Evolutionary conservation across 2,888 invertebrate species (phyloP), one percentile per base, ranked within the genome.

Genomic region (Galerucella pusilla): DNA sequence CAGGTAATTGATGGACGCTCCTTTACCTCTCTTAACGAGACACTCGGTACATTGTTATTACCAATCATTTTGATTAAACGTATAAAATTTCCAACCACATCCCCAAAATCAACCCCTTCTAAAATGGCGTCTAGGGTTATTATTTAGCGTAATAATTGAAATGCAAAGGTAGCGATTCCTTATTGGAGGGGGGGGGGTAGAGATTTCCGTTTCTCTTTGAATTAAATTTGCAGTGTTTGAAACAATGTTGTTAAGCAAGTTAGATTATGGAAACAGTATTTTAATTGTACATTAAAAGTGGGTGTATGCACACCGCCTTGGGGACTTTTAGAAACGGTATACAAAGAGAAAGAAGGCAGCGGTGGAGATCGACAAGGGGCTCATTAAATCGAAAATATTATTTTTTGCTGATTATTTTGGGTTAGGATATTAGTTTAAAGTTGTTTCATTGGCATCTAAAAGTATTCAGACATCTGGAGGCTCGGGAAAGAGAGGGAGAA

Each of bases 211-310:
- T 73, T 75, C 73, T 73, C 73, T 63, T 67, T n/a, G 64, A 81
- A 81, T 79, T 79, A 78, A 80, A 80, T 81, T 76, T 79, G 78
- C 77, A 68, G 78, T 80, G 80, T 81, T 80, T 74, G 79, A 76
- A 81, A 83, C 83, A 84, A 84, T 82, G 81, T 83, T 83, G 84
- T 83, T 85, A 84, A 82, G 82, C 78, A 83, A 84, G 83, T 85
- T 81, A 81, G 82, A 83, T 83, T 85, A 85, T 79, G 83, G 83
- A 84, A 85, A 86, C 86, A 86, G 87, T 86, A 86, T 86, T 86
- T 86, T 85, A 86, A 87, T 87, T 86, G 85, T 86, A 83, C 82
- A 86, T 86, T 86, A 86, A 86, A 86, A 86, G 85, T 85, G 84
- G 78, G 73, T 67, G 72, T 49, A 66, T 35, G 61, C 70, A 66